phyloP scores from a whole-genome alignment of 2,113 vertebrate genomes.

The Pseudopodoces humilis region DNA sequence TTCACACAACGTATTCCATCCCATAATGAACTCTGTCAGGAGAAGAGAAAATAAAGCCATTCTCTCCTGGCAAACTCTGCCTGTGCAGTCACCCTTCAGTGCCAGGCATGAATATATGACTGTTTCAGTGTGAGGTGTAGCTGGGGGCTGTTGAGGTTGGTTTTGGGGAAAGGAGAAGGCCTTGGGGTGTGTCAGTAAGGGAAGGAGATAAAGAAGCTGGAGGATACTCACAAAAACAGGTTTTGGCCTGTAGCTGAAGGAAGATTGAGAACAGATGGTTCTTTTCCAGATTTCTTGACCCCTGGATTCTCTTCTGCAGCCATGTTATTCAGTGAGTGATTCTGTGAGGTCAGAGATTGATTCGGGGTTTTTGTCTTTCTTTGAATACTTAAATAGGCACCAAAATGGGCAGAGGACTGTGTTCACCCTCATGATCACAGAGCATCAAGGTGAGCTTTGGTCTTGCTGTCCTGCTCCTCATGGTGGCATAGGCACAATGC shows the following conservation, averaged over 20 bases:
- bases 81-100: background rate
- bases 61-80: conserved; percentile 7
- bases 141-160: background rate
- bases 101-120: background rate
- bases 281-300: background rate
- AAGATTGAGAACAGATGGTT: background rate
- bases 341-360: background rate
- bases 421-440: background rate
- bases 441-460: background rate
- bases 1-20: background rate
- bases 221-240: background rate
- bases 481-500: accelerated
- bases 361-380: background rate
- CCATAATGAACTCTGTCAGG: background rate
- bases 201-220: background rate
- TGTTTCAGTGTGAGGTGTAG: background rate
- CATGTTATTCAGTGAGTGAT: background rate
- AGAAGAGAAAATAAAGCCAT: background rate
- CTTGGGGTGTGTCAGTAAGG: background rate
- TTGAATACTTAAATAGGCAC: background rate
- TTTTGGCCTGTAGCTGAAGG: background rate
- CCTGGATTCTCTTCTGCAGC: background rate
- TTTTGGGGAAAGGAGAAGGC: background rate
- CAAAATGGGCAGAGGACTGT: background rate
- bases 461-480: background rate